Base-by-base conservation (phyloP, 2,797 vertebrate species). In the Xiphorhynchus erythropygius region DNA sequence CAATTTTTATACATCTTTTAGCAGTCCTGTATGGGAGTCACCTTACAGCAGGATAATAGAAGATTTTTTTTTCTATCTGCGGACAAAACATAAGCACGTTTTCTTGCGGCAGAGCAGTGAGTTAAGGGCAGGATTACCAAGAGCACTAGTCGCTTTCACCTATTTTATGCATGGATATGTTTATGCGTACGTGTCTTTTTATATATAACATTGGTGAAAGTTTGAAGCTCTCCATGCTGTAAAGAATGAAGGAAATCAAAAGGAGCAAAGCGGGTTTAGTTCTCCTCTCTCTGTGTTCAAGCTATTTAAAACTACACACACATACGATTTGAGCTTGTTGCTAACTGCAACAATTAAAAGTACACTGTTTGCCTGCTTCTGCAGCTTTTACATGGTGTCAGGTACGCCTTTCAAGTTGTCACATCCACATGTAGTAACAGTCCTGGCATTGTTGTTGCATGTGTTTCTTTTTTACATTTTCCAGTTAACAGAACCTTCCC, bases 321-420 rank as follows among this genome's bases (percentile, higher is more conserved):
- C 13, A 3, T 7, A 35, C 1, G 6, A 27, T 50, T 47, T 50
- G 68, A 92, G 69, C 35, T 53, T 69, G 42, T 46, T 30, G 74
- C 60, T 91, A 81, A 78, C 91, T 84, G 87, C 77, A 73, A 33
- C 84, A 49, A 83, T 93, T 91, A 70, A 39, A 93, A 96, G 84
- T 42, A 77, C 85, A 5, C 88, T 49, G 46, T 80, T 91, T 86
- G 69, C 57, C 39, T 82, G 17, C 78, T 87, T 76, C 33, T 83
- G 84, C 68, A 92, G 86, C 75, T 87, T 85, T 67, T 68, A 46
- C 33, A 5, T 30, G 59, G 39, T 82, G 60, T 57, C 76, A 87
- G 63, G 75, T 37, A 49, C 68, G 78, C 84, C 89, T 77, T 86
- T 83, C 37, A 28, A 63, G 47, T 24, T 73, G 69, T 91, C 79